Evolutionary conservation across 2,888 invertebrate genomes (phyloP), one percentile per base, ranked within the genome.

Genomic region (Lobophora halterata): DNA sequence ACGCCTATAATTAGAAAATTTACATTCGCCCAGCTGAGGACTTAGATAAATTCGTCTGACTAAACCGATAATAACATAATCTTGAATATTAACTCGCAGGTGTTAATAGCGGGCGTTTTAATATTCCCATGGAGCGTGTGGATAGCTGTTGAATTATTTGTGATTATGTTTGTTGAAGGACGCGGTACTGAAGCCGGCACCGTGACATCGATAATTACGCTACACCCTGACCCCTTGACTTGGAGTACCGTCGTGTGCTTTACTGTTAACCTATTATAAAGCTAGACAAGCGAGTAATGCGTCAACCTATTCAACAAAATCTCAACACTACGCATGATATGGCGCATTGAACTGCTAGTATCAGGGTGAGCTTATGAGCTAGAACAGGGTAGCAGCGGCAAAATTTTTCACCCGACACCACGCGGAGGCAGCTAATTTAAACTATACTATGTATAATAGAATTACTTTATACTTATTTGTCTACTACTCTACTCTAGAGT

Each of bases 131-230:
- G 13, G 14, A 29, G 9, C 10, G n/a, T 20, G 8, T 17, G 9
- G 20, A 17, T 10, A 7, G 33, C n/a, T n/a, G n/a, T n/a, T 28
- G 47, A 46, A 46, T 47, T 46, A 44, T 49, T 52, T 49, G 39
- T 52, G 56, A 46, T 48, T 31, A 61, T 62, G 61, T 65, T 70
- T 49, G 46, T 21, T 62, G 69, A 71, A 77, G 72, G 69, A 68
- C 68, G 63, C 48, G 60, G 46, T 46, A 55, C 58, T 35, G 35
- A 27, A 19, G 21, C 47, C 49, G 31, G 48, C 58, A 63, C 77
- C 82, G 74, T 81, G 78, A 73, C 82, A 82, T 82, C 79, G 69
- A 65, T 82, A 80, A 82, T 82, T 73, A 66, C 65, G 59, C 52
- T 55, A 59, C 63, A 63, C 71, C 71, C 72, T 80, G 80, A 79